Percentiles rank a stretch among this genome's conserved stretches.
phyloP scores from a whole-genome alignment of 2,797 vertebrate species.

The Sternotherus odoratus region DNA sequence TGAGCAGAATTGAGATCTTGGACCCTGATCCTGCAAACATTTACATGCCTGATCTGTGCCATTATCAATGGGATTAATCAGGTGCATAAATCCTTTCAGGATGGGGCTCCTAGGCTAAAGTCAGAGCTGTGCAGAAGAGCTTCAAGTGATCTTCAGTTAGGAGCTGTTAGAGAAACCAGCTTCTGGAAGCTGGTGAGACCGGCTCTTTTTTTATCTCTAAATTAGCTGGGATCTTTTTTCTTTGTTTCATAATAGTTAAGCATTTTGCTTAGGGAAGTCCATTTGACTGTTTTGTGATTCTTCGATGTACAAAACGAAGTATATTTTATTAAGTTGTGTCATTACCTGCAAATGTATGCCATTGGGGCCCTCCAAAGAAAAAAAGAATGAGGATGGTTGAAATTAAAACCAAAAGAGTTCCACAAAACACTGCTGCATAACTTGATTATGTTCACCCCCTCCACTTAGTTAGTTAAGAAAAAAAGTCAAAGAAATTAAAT shows the following conservation, averaged over 20 bases:
- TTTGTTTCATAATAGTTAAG: neutral
- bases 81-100: neutral
- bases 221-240: neutral
- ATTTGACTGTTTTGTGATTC: neutral
- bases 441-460: neutral
- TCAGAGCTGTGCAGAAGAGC: neutral
- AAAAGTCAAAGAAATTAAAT: conserved; percentile 63
- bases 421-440: conserved; percentile 44
- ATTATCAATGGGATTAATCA: fast-evolving
- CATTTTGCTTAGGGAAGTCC: neutral
- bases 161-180: neutral
- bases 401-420: conserved; percentile 41
- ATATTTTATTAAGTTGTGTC: neutral
- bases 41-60: fast-evolving
- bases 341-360: neutral
- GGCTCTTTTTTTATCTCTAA: fast-evolving
- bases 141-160: neutral
- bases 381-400: conserved; percentile 24
- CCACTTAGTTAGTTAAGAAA: conserved; percentile 2
- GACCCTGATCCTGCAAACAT: neutral
- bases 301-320: neutral
- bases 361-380: neutral
- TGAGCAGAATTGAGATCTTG: fast-evolving
- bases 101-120: neutral
- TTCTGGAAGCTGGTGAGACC: neutral